Evolutionary conservation across 2,888 invertebrate genomes (phyloP).

Genomic region (Crepidodera aurea): DNA sequence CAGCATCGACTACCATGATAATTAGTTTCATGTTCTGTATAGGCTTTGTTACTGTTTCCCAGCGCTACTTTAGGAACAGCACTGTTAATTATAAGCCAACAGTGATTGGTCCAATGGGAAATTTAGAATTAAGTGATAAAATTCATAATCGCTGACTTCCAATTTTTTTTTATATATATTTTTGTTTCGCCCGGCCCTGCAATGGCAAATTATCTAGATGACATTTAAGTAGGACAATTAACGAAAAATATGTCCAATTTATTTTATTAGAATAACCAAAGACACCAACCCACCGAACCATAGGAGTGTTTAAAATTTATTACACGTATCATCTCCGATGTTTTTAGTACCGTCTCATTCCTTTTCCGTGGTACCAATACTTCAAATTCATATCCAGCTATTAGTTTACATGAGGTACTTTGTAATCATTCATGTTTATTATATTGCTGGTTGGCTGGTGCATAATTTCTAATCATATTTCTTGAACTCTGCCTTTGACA

Average conservation of each 20-base stretch:
- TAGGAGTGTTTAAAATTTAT: constrained; percentile 8
- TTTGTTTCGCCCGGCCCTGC: no score
- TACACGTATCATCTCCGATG: neutral
- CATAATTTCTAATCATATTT: constrained; percentile 20
- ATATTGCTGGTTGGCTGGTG: constrained; percentile 7
- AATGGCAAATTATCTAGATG: no score
- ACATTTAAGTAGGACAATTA: neutral
- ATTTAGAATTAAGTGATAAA: no score
- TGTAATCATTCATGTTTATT: constrained; percentile 22
- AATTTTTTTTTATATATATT: no score
- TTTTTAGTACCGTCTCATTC: neutral
- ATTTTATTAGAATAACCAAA: neutral
- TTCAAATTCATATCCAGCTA: constrained; percentile 13
- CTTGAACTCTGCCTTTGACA: constrained; percentile 7
- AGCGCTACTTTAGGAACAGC: no score
- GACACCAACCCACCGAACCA: neutral
- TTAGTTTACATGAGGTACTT: constrained; percentile 20
- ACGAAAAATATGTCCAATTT: neutral
- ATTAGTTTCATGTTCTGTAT: no score
- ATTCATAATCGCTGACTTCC: no score
- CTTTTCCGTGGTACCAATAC: constrained; percentile 4
- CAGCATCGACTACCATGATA: no score
- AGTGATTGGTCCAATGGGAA: no score
- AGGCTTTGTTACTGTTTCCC: no score
- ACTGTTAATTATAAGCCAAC: no score